Evolutionary conservation across 2,888 invertebrate genomes (phyloP), one percentile per base, ranked within the genome.

Genomic region (Eristalinus aeneus): DNA sequence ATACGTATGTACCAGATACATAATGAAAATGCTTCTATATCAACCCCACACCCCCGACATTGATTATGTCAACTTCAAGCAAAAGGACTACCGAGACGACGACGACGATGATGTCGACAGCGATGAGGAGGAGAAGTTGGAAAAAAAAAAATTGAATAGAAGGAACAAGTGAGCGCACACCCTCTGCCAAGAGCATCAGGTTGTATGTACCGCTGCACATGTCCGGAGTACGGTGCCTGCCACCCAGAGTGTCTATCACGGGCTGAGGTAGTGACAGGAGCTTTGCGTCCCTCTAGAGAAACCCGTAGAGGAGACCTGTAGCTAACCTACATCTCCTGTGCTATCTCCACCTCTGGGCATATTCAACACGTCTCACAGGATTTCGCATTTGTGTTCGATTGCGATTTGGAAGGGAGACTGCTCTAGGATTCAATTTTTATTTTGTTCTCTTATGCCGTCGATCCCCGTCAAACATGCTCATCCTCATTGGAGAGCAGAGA

Each of bases 281-380:
- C 63, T 32, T 23, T 75, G 69, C 80, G 64, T 69, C 32, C 60
- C 54, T 58, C 22, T 16, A 54, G 20, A 31, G 36, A 46, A 10
- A 36, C 23, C 34, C 54, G 46, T 10, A 20, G 23, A 67, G 65
- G 39, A 65, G 61, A 88, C 87, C 88, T 88, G 88, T 88, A 88
- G 87, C 88, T 80, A 69, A 76, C 64, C 76, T 69, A 63, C 71
- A 75, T 72, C 75, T 61, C 53, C 27, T n/a, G n/a, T 27, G 27
- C 22, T 10, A 58, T 16, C 27, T 58, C 67, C 75, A 75, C 56
- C 68, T 64, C 68, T 63, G 56, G 80, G 80, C 80, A 81, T 77
- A 86, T 86, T 86, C 85, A 86, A 86, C 85, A 86, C 85, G 85
- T 86, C 81, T 86, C 82, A 74, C 81, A 86, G 81, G 80, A 80